Conservation (phyloP, 2,113 vertebrate genomes). For the Psophia crepitans region DNA sequence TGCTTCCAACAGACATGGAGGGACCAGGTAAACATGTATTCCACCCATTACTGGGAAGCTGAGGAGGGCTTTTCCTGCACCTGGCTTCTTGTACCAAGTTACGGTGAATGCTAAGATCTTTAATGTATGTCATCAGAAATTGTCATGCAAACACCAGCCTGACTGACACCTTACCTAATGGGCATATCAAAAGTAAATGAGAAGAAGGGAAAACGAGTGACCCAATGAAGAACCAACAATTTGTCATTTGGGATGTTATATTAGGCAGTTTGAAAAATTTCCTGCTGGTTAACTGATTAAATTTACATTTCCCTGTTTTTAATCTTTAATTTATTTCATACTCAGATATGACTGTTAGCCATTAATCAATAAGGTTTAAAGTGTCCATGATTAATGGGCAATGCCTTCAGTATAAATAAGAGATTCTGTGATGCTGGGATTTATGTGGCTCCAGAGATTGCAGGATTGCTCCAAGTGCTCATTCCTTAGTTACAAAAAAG, state of each 20-base stretch:
- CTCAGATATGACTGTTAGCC: not conserved
- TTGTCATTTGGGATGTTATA: slow-evolving; percentile 18
- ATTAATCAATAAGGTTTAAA: slow-evolving; percentile 39
- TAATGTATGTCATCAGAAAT: not conserved
- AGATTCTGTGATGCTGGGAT: not conserved
- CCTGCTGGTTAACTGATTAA: not conserved
- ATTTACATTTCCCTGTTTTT: slow-evolving; percentile 22
- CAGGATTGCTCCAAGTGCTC: not conserved
- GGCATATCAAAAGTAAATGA: not conserved
- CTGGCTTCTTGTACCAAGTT: not conserved
- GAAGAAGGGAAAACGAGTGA: not conserved
- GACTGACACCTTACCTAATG: not conserved
- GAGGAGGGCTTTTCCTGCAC: not conserved
- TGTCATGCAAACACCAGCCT: not conserved
- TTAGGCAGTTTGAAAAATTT: slow-evolving; percentile 28
- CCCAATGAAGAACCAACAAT: not conserved
- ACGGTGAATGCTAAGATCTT: not conserved
- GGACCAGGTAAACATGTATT: not conserved
- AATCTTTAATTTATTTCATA: slow-evolving; percentile 45
- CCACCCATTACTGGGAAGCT: not conserved
- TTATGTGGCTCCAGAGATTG: not conserved
- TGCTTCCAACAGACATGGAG: not conserved
- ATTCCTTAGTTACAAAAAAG: slow-evolving; percentile 17
- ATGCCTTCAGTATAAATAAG: slow-evolving; percentile 15
- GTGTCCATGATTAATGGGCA: slow-evolving; percentile 1